Conservation (phyloP, 2,797 vertebrate genomes). For the Tenualosa thibaudeaui region DNA sequence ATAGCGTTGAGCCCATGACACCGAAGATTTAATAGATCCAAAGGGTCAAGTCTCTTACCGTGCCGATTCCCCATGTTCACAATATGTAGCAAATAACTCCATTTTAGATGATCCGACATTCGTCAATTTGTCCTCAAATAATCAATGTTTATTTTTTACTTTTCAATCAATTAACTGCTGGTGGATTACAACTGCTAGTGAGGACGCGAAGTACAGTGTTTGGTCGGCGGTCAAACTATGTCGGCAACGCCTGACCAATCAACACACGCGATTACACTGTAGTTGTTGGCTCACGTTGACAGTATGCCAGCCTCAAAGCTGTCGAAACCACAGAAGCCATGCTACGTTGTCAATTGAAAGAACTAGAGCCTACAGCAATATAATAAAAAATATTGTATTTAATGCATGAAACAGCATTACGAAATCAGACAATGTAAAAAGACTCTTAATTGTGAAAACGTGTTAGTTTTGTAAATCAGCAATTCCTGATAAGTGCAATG, state of each 20-base stretch:
- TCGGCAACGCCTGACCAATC: background rate
- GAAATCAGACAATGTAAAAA: background rate
- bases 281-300: background rate
- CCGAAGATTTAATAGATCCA: background rate
- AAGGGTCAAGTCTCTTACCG: slow-evolving; percentile 29
- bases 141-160: background rate
- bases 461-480: background rate
- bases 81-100: slow-evolving; percentile 37
- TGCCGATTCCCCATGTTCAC: slow-evolving; percentile 26
- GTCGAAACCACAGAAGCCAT: no score
- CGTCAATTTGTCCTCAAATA: background rate
- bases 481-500: background rate
- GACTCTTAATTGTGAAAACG: no score
- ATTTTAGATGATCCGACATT: background rate
- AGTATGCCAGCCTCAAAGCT: background rate
- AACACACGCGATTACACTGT: background rate
- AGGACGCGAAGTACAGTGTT: background rate
- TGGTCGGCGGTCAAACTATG: background rate
- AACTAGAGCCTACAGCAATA: background rate
- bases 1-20: no score
- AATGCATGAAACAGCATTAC: background rate
- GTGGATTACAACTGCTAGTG: background rate
- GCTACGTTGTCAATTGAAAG: no score
- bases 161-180: background rate
- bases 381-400: no score